A percentile compares a stretch with the other conserved stretches of the same genome.
Evolutionary conservation across 2,113 vertebrate species (phyloP).

Genomic region (Tachycineta bicolor): DNA sequence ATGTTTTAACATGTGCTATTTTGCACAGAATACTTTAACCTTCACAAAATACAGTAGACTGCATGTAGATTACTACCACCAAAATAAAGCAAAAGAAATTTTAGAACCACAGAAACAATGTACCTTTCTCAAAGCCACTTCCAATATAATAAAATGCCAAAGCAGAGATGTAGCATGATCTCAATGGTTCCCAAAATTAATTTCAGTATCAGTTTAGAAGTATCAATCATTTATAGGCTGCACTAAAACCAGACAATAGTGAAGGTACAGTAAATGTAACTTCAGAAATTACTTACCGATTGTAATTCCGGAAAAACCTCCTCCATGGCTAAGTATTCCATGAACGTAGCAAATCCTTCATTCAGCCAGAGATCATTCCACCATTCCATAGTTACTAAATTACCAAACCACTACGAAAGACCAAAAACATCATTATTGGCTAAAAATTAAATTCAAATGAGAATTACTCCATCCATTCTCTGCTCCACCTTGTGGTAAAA

Average conservation of each 20-base stretch:
- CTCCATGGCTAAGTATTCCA: slow-evolving; percentile 89
- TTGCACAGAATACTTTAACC: neutral
- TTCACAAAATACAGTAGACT: neutral
- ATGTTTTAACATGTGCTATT: neutral
- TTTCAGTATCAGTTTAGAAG: neutral
- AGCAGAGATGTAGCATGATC: neutral
- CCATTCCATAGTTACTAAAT: slow-evolving; percentile 96
- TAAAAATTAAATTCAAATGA: neutral
- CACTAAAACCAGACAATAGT: neutral
- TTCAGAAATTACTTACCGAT: slow-evolving; percentile 78
- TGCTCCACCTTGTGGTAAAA: neutral
- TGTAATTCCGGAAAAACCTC: slow-evolving; percentile 78
- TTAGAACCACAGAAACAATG: rapidly evolving
- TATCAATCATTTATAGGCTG: neutral
- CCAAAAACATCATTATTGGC: neutral
- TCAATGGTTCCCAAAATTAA: neutral
- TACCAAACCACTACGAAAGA: slow-evolving; percentile 91
- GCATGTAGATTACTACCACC: neutral
- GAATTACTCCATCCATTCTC: neutral
- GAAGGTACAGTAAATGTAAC: neutral
- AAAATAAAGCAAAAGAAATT: neutral
- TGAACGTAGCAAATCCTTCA: slow-evolving; percentile 96
- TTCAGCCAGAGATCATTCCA: slow-evolving; percentile 98
- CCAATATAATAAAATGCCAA: neutral
- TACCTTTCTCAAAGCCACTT: neutral